Base-by-base conservation (phyloP, 2,888 invertebrate genomes). In the Mythimna ferrago region DNA sequence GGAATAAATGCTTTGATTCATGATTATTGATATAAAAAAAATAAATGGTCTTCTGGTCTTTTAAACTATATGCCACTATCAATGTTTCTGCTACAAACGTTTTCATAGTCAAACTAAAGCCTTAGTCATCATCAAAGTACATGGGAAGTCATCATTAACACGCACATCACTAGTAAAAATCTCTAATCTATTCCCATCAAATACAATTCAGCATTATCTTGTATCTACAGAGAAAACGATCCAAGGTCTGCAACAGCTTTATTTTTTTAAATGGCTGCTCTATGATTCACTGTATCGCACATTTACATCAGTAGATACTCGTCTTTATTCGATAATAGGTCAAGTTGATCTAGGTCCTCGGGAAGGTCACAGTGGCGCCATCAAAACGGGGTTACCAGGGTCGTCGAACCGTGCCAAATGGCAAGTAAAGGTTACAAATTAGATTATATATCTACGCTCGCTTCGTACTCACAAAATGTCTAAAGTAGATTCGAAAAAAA, bases 301-400 rank as follows among this genome's bases (percentile, higher is more conserved):
- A 56, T 35, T 53, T 10, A 67, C 32, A 81, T 76, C 66, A 56
- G 38, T 63, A 62, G 41, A 48, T 54, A 38, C 64, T 58, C n/a
- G 56, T 71, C 62, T 85, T 76, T 78, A 78, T 84, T 77, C 68
- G 48, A 71, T 83, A 80, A 82, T 86, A 85, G 85, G 84, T 85
- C 85, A 83, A 81, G 78, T 85, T 74, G 71, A 71, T 73, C 65
- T 73, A 71, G 72, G 69, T 75, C 75, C 78, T 80, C 38, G 74
- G 77, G 85, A 89, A 89, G 89, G 89, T 89, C 87, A 72, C 78
- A 66, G 66, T 70, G 89, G 89, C 90, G 90, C 88, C 90, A 79
- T 76, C 73, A 80, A 78, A 88, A 69, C 88, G 85, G 73, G 86
- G 83, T 85, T 73, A 84, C 71, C 51, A 53, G 78, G 70, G 85